A percentile compares a stretch with the other conserved stretches of the same genome.
Conservation (phyloP, 2,888 invertebrate species). For the Drosophila paranaensis region DNA sequence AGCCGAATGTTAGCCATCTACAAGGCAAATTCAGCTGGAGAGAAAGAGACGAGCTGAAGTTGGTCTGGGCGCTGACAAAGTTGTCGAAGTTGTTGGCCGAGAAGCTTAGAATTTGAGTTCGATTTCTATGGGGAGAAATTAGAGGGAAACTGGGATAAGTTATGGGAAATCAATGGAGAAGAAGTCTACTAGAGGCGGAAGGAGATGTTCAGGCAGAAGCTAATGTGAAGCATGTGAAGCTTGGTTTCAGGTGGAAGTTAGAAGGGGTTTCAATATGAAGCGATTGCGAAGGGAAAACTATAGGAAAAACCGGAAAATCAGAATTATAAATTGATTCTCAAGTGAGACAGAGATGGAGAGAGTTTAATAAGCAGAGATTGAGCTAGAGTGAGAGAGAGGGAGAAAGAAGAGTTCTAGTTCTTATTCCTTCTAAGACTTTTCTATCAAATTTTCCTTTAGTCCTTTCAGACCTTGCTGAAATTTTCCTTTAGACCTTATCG, state of each 20-base stretch:
- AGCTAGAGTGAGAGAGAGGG: background rate
- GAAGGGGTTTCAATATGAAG: background rate
- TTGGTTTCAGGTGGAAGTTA: background rate
- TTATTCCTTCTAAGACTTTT: background rate
- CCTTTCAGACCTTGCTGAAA: background rate
- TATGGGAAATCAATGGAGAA: background rate
- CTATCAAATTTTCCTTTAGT: background rate
- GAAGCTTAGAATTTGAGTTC: too few relatives aligned
- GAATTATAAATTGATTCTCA: too few relatives aligned
- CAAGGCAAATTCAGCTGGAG: constrained; percentile 3
- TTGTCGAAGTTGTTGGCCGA: too few relatives aligned
- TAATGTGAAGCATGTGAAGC: background rate
- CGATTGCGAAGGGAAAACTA: background rate
- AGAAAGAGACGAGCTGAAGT: background rate
- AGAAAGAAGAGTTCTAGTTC: too few relatives aligned
- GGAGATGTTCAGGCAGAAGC: too few relatives aligned
- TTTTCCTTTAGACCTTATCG: background rate
- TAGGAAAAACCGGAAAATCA: too few relatives aligned
- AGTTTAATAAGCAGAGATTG: background rate
- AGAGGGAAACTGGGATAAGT: background rate
- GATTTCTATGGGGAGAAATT: background rate
- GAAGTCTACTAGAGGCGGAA: too few relatives aligned
- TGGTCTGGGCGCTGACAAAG: background rate
- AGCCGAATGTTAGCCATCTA: background rate
- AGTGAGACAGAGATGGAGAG: background rate